Evolutionary conservation across 2,113 vertebrate genomes (phyloP), one percentile per base, ranked within the genome.

Genomic region (Crocuta crocuta): DNA sequence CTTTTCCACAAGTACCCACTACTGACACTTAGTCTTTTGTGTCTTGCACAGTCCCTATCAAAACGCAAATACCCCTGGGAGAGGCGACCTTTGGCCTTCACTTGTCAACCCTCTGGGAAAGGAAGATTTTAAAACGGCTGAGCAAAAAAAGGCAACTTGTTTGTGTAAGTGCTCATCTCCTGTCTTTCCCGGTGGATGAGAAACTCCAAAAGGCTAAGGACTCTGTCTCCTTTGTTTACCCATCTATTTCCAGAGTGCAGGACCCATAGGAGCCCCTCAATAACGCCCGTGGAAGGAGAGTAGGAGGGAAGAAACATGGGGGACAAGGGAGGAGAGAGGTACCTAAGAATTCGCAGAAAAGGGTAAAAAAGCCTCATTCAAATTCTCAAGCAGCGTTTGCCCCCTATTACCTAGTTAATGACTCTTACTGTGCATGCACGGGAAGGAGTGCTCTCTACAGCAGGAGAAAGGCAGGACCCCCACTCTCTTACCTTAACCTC

Each of bases 81-180:
- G 39, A 92, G 16, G 65, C 65, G 31, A 70, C 35, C 43, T 89
- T 89, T 65, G 81, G 83, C 33, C 50, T 92, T 97, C 58, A 23
- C 19, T n/a, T 33, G 71, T 76, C 43, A 89, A 89, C 28, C 33
- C 4, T 92, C 78, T 24, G 71, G 21, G n/a, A 73, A 95, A 84
- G 39, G 43, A 76, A 96, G 43, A 19, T 71, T 82, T 95, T 43
- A 39, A 73, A 95, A 92, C 33, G 89, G 58, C 33, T 78, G 78
- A 82, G n/a, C 33, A 55, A 53, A 95, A 78, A 93, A 93, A 93
- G 33, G 15, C 58, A 24, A 39, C 12, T 91, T 74, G 23, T 68
- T 35, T 68, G 43, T 79, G 39, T 43, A 89, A 95, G 3, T 70
- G 65, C 43, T 92, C 31, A 45, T 89, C 88, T 96, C 80, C 70